phyloP scores from a whole-genome alignment of 1,140 invertebrate genomes.

The Ceratina calcarata region DNA sequence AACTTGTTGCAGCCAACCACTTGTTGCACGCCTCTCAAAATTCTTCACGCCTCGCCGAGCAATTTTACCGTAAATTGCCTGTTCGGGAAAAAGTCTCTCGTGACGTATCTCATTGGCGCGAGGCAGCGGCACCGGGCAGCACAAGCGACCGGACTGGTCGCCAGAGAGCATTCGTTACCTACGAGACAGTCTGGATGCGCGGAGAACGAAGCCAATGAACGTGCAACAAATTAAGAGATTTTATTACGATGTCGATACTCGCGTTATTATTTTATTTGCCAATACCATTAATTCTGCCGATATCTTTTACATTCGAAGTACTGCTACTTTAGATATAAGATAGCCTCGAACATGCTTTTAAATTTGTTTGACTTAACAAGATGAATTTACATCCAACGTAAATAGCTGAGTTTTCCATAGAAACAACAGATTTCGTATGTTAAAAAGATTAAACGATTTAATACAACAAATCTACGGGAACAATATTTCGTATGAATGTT shows the following conservation, averaged over 20 bases:
- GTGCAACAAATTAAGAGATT: constrained; percentile 58
- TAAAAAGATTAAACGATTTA: too few species aligned
- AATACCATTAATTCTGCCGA: neutral
- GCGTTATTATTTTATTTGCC: constrained; percentile 27
- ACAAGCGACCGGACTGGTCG: constrained; percentile 31
- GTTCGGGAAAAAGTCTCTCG: constrained; percentile 64
- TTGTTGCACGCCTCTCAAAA: constrained; percentile 77
- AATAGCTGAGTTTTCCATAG: too few species aligned
- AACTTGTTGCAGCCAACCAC: constrained; percentile 76
- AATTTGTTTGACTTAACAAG: too few species aligned
- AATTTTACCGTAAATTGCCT: constrained; percentile 75
- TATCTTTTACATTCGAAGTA: neutral
- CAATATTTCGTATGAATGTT: neutral
- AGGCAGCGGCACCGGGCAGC: constrained; percentile 27
- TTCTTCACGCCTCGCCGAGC: constrained; percentile 74
- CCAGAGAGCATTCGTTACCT: neutral
- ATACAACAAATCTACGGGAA: too few species aligned
- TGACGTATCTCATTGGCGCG: constrained; percentile 66
- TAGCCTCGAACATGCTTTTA: too few species aligned
- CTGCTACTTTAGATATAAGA: neutral
- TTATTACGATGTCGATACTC: constrained; percentile 22
- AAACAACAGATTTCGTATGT: too few species aligned
- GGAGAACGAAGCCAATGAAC: too few species aligned
- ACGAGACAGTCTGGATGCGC: too few species aligned
- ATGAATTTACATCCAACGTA: too few species aligned